These are phyloP conservation scores for Takifugu rubripes DNA, from an alignment of 2,797 vertebrate genomes.

Conservation along the genomic window DNA sequence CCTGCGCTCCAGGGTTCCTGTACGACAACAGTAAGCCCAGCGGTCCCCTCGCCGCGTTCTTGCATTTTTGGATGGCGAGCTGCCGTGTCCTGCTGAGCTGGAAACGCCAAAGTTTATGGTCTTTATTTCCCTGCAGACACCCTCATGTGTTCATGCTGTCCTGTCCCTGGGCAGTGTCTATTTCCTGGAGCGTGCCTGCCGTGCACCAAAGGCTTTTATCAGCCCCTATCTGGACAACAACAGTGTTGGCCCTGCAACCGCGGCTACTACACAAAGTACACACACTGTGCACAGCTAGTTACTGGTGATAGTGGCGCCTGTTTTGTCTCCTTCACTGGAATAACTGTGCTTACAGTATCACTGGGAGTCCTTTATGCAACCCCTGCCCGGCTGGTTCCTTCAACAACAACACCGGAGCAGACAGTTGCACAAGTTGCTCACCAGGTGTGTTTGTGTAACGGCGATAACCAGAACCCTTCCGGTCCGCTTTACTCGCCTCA, in stretches of 20 bases:
- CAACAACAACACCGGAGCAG: slow-evolving; percentile 70
- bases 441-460: slow-evolving; percentile 69
- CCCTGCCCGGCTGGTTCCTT: slow-evolving; percentile 78
- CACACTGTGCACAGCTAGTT: not conserved
- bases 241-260: slow-evolving; percentile 77
- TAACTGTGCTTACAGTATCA: slow-evolving; percentile 58
- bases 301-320: not conserved
- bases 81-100: too few relatives aligned
- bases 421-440: slow-evolving; percentile 74
- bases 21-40: slow-evolving; percentile 73
- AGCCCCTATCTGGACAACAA: slow-evolving; percentile 74
- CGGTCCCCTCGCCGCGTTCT: not conserved
- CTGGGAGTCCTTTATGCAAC: slow-evolving; percentile 73
- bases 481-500: not conserved
- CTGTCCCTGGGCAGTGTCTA: slow-evolving; percentile 65
- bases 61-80: too few relatives aligned
- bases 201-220: slow-evolving; percentile 78
- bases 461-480: not conserved
- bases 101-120: not conserved
- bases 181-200: slow-evolving; percentile 72
- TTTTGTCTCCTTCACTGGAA: too few relatives aligned
- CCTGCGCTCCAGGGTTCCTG: slow-evolving; percentile 77
- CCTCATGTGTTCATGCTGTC: slow-evolving; percentile 79
- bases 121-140: slow-evolving; percentile 60
- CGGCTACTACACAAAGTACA: slow-evolving; percentile 82